These are phyloP conservation scores for Anthopleura sola DNA, from an alignment of 64 coral and sea anemone species.

Conservation along the genomic window DNA sequence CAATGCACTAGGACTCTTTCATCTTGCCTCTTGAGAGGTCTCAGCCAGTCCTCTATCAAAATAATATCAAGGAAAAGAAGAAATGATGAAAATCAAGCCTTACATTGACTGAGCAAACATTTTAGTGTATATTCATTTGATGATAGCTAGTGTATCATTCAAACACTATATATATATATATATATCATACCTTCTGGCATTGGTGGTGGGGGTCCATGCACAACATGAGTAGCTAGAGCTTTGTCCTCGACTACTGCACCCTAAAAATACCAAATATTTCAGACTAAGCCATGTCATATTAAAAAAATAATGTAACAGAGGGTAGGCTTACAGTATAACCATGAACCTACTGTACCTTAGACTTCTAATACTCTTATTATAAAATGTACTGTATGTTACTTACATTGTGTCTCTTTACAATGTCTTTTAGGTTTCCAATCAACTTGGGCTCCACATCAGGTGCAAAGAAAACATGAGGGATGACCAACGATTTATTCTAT, in stretches of 20 bases:
- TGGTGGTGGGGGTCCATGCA: slow-evolving; percentile 73
- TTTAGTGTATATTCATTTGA: no score
- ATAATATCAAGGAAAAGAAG: neutral
- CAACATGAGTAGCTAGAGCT: slow-evolving; percentile 80
- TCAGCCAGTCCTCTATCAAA: slow-evolving; percentile 82
- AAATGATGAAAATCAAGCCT: neutral
- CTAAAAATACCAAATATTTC: slow-evolving; percentile 10
- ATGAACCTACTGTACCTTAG: no score
- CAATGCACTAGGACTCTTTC: slow-evolving; percentile 91
- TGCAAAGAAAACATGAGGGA: slow-evolving; percentile 76
- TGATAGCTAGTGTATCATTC: no score
- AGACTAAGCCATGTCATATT: no score
- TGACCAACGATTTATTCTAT: slow-evolving; percentile 55
- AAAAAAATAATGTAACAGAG: no score
- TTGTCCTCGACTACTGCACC: slow-evolving; percentile 80
- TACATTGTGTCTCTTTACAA: slow-evolving; percentile 96
- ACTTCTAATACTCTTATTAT: no score
- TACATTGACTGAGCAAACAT: no score
- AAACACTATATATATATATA: no score
- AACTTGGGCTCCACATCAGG: slow-evolving; percentile 75
- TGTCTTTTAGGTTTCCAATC: slow-evolving; percentile 80
- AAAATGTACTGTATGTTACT: slow-evolving; percentile 1
- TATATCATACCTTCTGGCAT: slow-evolving; percentile 74
- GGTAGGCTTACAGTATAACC: no score
- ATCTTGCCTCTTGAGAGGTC: slow-evolving; percentile 81